Percentiles rank a stretch among this genome's conserved stretches.
These are phyloP conservation scores for Lasioglossum vierecki DNA, from an alignment of 2,888 invertebrate species.

Conservation along the genomic window DNA sequence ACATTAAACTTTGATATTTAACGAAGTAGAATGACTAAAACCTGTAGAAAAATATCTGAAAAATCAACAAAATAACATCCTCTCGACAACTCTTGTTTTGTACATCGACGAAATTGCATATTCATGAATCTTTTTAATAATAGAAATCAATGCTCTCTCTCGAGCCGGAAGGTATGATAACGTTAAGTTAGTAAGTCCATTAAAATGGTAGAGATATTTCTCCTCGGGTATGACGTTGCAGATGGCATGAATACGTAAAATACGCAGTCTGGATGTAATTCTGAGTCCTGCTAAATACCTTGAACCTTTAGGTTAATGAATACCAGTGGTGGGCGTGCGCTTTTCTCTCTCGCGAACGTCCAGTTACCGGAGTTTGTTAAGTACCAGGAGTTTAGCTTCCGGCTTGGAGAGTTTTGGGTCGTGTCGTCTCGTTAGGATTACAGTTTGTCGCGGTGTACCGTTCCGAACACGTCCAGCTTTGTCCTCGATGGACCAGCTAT, in stretches of 20 bases:
- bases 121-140: not conserved
- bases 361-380: slow-evolving; percentile 45
- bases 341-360: slow-evolving; percentile 15
- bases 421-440: slow-evolving; percentile 20
- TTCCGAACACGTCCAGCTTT: not conserved
- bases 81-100: not conserved
- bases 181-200: not conserved
- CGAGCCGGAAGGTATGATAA: not conserved
- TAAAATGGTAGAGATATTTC: not conserved
- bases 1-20: not conserved
- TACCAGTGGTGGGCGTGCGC: slow-evolving; percentile 15
- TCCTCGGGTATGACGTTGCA: not conserved
- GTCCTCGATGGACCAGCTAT: too few relatives aligned
- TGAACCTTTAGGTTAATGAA: slow-evolving; percentile 15
- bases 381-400: not conserved
- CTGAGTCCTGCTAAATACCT: not conserved
- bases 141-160: too few relatives aligned
- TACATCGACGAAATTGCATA: not conserved
- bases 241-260: not conserved
- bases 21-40: not conserved
- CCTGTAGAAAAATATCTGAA: not conserved
- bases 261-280: not conserved
- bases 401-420: not conserved
- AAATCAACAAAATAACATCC: not conserved
- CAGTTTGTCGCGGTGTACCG: not conserved